Base-by-base conservation (phyloP, 2,113 vertebrate species). In the Peromyscus polionotus region DNA sequence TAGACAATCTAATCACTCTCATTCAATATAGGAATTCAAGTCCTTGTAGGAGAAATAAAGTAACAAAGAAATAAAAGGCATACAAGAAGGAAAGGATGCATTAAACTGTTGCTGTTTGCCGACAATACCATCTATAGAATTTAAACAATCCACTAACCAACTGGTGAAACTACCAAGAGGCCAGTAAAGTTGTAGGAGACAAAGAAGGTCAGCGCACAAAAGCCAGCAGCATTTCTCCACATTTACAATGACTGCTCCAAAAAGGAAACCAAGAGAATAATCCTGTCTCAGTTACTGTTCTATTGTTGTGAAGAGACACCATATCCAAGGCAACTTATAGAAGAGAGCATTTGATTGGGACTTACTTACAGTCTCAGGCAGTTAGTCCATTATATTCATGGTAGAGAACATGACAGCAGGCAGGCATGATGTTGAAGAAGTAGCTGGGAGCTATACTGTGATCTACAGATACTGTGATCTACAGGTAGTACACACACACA, bases 401-500 rank as follows among this genome's bases (percentile, higher is more conserved):
- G 48, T 54, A 1, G 77, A 8, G 48, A 36, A 31, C 31, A 33
- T 54, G 48, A 31, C 48, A 80, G 17, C 7, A n/a, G 19, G 19
- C 51, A 57, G 31, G 51, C 28, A 57, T 20, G 31, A 12, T 20
- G 31, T 1, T 36, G 31, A 33, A 54, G 26, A 51, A 51, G 9
- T 11, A 54, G 77, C 31, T 54, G 57, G 61, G 11, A 14, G 36
- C 36, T 59, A 83, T 6, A 59, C 39, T 0, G 54, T 22, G 51
- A 59, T 59, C 19, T 59, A n/a, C 0, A 24, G 10, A 83, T 6
- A 59, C 39, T 0, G 54, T 22, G 51, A 59, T 59, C 19, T 59
- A n/a, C 0, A 24, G 10, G 20, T 10, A 57, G 2, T 13, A 1
- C 11, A 2, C 33, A 12, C 4, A 54, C 16, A 51, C 16, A 54